Evolutionary conservation across 1,140 invertebrate species (phyloP).

Genomic region (Drosophila novamexicana): DNA sequence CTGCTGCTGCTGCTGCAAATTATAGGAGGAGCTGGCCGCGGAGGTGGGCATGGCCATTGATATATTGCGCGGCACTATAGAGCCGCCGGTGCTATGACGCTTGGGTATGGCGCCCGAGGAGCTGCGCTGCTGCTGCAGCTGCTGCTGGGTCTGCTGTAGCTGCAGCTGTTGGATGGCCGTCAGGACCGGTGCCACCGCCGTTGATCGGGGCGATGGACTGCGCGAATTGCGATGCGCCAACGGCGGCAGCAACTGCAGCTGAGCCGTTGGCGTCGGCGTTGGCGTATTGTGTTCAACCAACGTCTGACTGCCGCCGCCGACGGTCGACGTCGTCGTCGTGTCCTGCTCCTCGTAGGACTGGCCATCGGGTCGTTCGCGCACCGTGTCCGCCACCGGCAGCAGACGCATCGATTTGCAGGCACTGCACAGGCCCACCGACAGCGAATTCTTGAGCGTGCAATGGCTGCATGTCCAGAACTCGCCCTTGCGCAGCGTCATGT

Average conservation of each 20-base stretch:
- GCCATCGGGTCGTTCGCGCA: slow-evolving; percentile 67
- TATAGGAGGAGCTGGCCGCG: slow-evolving; percentile 45
- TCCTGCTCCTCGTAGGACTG: slow-evolving; percentile 70
- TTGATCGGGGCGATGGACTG: slow-evolving; percentile 59
- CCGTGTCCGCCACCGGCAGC: slow-evolving; percentile 62
- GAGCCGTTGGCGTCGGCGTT: slow-evolving; percentile 2
- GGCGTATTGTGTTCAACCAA: slow-evolving; percentile 17
- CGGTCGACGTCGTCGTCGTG: not conserved
- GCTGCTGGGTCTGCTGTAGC: slow-evolving; percentile 1
- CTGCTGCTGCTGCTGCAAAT: slow-evolving; percentile 42
- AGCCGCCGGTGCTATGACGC: slow-evolving; percentile 81
- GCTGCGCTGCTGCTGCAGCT: slow-evolving; percentile 33
- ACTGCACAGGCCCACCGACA: slow-evolving; percentile 89
- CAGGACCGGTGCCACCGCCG: slow-evolving; percentile 1
- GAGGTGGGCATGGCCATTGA: slow-evolving; percentile 46
- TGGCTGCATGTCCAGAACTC: slow-evolving; percentile 91
- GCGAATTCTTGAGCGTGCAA: slow-evolving; percentile 94
- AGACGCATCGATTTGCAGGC: slow-evolving; percentile 88
- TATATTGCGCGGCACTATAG: slow-evolving; percentile 64
- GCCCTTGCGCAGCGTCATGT: slow-evolving; percentile 89
- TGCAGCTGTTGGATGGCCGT: slow-evolving; percentile 4
- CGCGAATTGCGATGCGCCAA: slow-evolving; percentile 54
- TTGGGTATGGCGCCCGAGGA: slow-evolving; percentile 75
- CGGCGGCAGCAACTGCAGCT: slow-evolving; percentile 55
- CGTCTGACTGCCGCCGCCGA: slow-evolving; percentile 1